These are phyloP conservation scores for Eustalomyia histrio DNA, from an alignment of 2,888 invertebrate species.

Conservation along the genomic window DNA sequence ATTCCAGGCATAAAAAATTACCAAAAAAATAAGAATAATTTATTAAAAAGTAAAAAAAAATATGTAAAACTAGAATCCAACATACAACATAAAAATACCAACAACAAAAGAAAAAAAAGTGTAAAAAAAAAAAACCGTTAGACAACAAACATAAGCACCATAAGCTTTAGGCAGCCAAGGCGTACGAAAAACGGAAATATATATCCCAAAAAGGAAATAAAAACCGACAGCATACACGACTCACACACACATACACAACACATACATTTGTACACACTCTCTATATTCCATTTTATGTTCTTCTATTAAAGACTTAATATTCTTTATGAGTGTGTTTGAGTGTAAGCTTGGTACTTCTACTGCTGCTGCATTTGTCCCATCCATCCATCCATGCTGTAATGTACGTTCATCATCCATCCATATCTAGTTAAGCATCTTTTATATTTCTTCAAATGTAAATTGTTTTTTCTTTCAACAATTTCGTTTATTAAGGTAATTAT, in stretches of 20 bases:
- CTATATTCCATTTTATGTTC: background rate
- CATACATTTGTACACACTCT: constrained; percentile 8
- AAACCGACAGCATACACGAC: constrained; percentile 48
- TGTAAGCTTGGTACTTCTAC: background rate
- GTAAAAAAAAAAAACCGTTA: constrained; percentile 42
- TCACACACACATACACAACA: constrained; percentile 24
- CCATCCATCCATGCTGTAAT: background rate
- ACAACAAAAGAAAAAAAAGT: constrained; percentile 14
- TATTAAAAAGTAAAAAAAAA: constrained; percentile 25
- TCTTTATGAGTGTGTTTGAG: background rate
- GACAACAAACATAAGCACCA: constrained; percentile 50
- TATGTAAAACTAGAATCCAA: background rate
- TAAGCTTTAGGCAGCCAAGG: constrained; percentile 40
- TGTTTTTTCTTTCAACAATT: background rate
- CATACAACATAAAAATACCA: constrained; percentile 5
- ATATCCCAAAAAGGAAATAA: constrained; percentile 59
- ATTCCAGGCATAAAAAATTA: constrained; percentile 16
- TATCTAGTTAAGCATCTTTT: background rate
- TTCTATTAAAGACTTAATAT: background rate
- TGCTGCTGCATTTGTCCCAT: background rate
- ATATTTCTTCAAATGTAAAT: background rate
- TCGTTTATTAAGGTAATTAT: constrained; percentile 48
- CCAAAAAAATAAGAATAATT: constrained; percentile 9
- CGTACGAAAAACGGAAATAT: constrained; percentile 57
- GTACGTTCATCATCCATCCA: background rate